phyloP scores from a whole-genome alignment of 2,113 vertebrate species.

The Axis porcinus region DNA sequence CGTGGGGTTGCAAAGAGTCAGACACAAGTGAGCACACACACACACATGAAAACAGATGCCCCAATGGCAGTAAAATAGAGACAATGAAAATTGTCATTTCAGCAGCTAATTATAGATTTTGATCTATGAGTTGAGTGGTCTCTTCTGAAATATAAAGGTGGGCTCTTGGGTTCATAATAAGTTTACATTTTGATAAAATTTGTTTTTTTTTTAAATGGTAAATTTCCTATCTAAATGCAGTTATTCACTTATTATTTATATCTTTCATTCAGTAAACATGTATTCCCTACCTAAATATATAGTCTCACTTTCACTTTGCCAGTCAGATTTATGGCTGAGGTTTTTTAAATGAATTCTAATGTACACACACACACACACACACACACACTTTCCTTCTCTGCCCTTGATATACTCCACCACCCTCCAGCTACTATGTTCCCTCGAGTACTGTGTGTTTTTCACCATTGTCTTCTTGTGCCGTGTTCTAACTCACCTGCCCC shows the following conservation, averaged over 20 bases:
- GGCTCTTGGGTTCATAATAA: neutral
- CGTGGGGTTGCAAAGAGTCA: neutral
- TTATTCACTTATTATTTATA: neutral
- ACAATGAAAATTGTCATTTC: too few relatives aligned
- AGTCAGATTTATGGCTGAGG: neutral
- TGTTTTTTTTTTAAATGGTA: neutral
- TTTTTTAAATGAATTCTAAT: neutral
- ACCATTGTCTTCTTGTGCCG: fast-evolving
- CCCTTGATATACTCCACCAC: fast-evolving
- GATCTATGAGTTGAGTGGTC: neutral
- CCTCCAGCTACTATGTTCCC: fast-evolving
- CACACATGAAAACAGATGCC: neutral
- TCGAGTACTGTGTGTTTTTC: neutral
- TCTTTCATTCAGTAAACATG: neutral
- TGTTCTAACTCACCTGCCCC: neutral
- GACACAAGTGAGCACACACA: neutral
- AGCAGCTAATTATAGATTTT: neutral
- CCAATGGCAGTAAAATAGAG: too few relatives aligned
- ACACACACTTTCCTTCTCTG: neutral
- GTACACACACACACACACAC: neutral
- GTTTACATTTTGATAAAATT: neutral
- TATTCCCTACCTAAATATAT: neutral
- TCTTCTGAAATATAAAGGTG: neutral
- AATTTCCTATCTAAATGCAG: neutral
- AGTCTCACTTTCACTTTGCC: neutral